These are phyloP conservation scores for Monopis laevigella DNA, from an alignment of 2,888 invertebrate species.

Conservation along the genomic window DNA sequence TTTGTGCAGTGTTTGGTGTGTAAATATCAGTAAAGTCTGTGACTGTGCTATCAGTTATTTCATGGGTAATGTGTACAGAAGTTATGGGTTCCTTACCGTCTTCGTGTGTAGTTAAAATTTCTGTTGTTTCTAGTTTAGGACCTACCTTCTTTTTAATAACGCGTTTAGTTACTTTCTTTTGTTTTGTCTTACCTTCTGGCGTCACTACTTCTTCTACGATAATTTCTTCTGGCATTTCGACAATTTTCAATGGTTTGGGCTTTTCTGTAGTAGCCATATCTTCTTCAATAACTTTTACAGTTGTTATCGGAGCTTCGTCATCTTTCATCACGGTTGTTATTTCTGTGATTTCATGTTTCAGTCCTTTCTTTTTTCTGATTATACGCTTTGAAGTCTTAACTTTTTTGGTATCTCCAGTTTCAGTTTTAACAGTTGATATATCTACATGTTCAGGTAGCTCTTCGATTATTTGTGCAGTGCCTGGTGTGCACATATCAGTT, in stretches of 20 bases:
- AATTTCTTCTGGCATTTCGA: conserved; percentile 25
- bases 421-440: conserved; percentile 10
- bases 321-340: conserved; percentile 44
- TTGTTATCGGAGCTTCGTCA: conserved; percentile 32
- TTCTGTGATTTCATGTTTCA: conserved; percentile 33
- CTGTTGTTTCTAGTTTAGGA: conserved; percentile 37
- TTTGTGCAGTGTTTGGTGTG: conserved; percentile 3
- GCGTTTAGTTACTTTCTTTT: conserved; percentile 5
- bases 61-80: conserved; percentile 34
- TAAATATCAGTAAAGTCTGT: not conserved
- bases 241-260: not conserved
- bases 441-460: conserved; percentile 13
- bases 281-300: conserved; percentile 21
- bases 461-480: conserved; percentile 18
- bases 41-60: conserved; percentile 27
- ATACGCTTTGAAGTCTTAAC: conserved; percentile 14
- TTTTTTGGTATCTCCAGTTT: conserved; percentile 13
- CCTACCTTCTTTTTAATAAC: not conserved
- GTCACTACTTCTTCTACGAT: conserved; percentile 19
- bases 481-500: conserved; percentile 21
- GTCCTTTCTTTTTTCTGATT: conserved; percentile 34
- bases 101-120: conserved; percentile 54
- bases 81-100: conserved; percentile 28
- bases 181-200: conserved; percentile 22
- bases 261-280: conserved; percentile 25